A percentile compares a stretch with the other conserved stretches of the same genome.
phyloP scores from a whole-genome alignment of 1,140 invertebrate species.

The Rhysida immarginata region DNA sequence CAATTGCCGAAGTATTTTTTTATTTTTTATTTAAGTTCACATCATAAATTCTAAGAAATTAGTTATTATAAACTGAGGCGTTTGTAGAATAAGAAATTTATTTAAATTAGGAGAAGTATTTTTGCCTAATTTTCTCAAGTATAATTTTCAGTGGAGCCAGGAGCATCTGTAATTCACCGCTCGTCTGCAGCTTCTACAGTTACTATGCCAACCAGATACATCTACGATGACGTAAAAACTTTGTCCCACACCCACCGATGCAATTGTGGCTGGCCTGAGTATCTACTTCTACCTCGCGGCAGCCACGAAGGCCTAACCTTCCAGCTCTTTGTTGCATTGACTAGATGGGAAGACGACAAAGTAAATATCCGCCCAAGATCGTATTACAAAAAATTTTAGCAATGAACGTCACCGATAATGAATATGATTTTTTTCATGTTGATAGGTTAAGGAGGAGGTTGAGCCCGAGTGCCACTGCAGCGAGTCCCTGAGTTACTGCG shows the following conservation, averaged over 20 bases:
- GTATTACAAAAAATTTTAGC: neutral
- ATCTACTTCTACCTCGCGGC: conserved; percentile 41
- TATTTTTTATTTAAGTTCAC: too few relatives aligned
- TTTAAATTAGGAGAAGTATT: too few relatives aligned
- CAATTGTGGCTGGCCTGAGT: conserved; percentile 40
- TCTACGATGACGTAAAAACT: conserved; percentile 9
- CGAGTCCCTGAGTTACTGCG: conserved; percentile 7
- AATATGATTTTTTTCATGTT: too few relatives aligned
- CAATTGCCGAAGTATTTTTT: too few relatives aligned
- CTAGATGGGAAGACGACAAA: conserved; percentile 25
- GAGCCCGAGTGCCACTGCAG: neutral
- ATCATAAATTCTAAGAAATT: too few relatives aligned
- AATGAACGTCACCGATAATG: too few relatives aligned
- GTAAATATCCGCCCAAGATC: conserved; percentile 4
- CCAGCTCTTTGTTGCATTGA: conserved; percentile 32
- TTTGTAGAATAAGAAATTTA: too few relatives aligned
- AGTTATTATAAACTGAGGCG: too few relatives aligned
- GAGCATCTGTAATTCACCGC: conserved; percentile 7
- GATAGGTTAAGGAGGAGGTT: neutral
- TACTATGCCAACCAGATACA: conserved; percentile 10
- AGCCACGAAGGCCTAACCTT: conserved; percentile 30
- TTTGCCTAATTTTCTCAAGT: conserved; percentile 2
- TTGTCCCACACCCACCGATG: conserved; percentile 26
- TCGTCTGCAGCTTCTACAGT: conserved; percentile 12
- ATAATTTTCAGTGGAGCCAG: conserved; percentile 9